Evolutionary conservation across 2,113 vertebrate species (phyloP), one percentile per base, ranked within the genome.

Genomic region (Enhydra lutris): DNA sequence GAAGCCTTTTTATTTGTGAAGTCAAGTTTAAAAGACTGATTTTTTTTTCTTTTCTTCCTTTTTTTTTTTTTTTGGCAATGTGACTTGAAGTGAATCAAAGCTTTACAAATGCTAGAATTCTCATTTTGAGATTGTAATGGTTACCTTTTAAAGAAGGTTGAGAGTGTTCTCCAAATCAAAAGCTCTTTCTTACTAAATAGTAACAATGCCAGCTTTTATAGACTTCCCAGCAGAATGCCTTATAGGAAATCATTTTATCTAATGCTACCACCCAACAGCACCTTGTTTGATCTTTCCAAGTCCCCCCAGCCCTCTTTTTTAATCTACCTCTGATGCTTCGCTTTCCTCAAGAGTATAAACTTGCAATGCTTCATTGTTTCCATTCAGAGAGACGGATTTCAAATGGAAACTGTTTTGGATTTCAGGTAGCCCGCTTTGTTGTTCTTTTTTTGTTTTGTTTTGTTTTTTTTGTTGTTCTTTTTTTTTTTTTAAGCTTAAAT

Each of bases 161-260:
- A 39, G 18, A 90, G 42, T 20, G 11, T 21, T 79, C 65, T 73
- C 79, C 67, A 80, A 50, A 65, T 71, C 3, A 6, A n/a, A 88
- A 71, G 34, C 18, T 80, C n/a, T 26, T 93, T 36, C 87, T 95
- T 95, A 55, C 52, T 23, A 52, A 36, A 59, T 36, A 89, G 52
- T 34, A 73, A 94, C 82, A 94, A 95, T 61, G 74, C 18, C 57
- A 71, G 57, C 74, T 94, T 94, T 95, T 81, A 73, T 17, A 42
- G 79, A 69, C 50, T 93, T 59, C 31, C 36, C 87, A 85, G 86
- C 26, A 59, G 18, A 91, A 59, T 31, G 31, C 24, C 78, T 63
- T 57, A 15, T 15, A 92, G 87, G 79, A 96, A 95, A 87, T 87
- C n/a, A 63, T 93, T 84, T 94, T 89, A 92, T 87, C 96, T 95